Percentiles rank a stretch among this genome's conserved stretches.
These are phyloP conservation scores for Tupiocoris notatus DNA, from an alignment of 2,888 invertebrate species.

Conservation along the genomic window DNA sequence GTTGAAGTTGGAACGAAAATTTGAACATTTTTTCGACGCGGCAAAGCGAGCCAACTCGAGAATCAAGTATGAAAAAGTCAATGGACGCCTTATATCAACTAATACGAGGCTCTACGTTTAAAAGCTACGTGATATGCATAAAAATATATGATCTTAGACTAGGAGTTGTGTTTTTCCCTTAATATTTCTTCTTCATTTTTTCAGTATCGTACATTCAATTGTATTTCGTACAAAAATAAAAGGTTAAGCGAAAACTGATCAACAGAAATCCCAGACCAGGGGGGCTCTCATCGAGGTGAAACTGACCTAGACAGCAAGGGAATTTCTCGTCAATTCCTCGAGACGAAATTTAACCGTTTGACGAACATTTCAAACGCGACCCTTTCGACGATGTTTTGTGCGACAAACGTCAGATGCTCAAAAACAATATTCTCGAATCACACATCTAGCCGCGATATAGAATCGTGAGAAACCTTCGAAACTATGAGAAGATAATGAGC, in stretches of 20 bases:
- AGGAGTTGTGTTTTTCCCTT: slow-evolving; percentile 44
- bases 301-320: slow-evolving; percentile 1
- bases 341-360: too few species aligned
- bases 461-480: not conserved
- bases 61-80: slow-evolving; percentile 2
- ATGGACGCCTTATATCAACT: slow-evolving; percentile 43
- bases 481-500: too few species aligned
- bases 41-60: slow-evolving; percentile 10
- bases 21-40: slow-evolving; percentile 24
- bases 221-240: slow-evolving; percentile 24
- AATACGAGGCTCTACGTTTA: slow-evolving; percentile 38
- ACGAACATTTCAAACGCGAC: not conserved
- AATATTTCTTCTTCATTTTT: too few species aligned
- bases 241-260: slow-evolving; percentile 8
- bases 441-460: not conserved
- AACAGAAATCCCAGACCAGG: not conserved
- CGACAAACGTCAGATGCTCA: slow-evolving; percentile 24
- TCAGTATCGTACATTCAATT: slow-evolving; percentile 13
- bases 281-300: not conserved
- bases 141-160: slow-evolving; percentile 49
- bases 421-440: slow-evolving; percentile 1
- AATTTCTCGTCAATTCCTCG: too few species aligned
- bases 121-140: slow-evolving; percentile 50
- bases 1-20: slow-evolving; percentile 40
- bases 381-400: slow-evolving; percentile 12